A percentile compares a stretch with the other conserved stretches of the same genome.
phyloP scores from a whole-genome alignment of 1,140 invertebrate genomes.

The Theocolax elegans region DNA sequence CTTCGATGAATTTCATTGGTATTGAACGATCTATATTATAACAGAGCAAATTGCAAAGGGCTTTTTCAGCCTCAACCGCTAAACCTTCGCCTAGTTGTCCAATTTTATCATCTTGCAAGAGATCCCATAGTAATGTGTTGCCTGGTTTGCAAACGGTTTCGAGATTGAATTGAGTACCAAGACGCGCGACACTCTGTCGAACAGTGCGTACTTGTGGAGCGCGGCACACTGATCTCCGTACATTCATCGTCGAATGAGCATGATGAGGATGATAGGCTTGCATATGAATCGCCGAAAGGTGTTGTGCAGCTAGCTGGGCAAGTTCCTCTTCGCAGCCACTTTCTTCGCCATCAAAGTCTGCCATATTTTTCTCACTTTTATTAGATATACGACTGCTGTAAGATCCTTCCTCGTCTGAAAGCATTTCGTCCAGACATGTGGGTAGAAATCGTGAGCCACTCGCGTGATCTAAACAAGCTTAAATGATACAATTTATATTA shows the following conservation, averaged over 20 bases:
- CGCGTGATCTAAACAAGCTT: constrained; percentile 36
- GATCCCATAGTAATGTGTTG: constrained; percentile 92
- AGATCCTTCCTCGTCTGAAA: constrained; percentile 81
- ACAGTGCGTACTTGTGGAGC: constrained; percentile 50
- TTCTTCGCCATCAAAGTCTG: constrained; percentile 94
- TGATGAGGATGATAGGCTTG: constrained; percentile 63
- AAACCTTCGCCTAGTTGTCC: constrained; percentile 87
- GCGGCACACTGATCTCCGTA: constrained; percentile 56
- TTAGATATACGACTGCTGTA: constrained; percentile 90
- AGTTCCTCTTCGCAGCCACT: constrained; percentile 89
- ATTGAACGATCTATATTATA: constrained; percentile 89
- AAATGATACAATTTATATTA: too few species aligned
- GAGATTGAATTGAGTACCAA: constrained; percentile 73
- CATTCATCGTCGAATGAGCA: constrained; percentile 52
- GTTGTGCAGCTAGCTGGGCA: constrained; percentile 77
- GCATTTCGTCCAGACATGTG: constrained; percentile 71
- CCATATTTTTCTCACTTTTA: constrained; percentile 95
- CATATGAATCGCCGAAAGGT: constrained; percentile 65
- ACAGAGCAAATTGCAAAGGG: constrained; percentile 87
- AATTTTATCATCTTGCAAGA: constrained; percentile 92
- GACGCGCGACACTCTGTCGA: constrained; percentile 55
- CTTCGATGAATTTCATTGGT: constrained; percentile 94
- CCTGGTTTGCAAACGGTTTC: constrained; percentile 88
- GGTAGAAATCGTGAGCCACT: constrained; percentile 56
- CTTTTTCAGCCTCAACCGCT: constrained; percentile 91